Evolutionary conservation across 1,140 invertebrate species (phyloP).

Genomic region (Harpegnathos saltator): DNA sequence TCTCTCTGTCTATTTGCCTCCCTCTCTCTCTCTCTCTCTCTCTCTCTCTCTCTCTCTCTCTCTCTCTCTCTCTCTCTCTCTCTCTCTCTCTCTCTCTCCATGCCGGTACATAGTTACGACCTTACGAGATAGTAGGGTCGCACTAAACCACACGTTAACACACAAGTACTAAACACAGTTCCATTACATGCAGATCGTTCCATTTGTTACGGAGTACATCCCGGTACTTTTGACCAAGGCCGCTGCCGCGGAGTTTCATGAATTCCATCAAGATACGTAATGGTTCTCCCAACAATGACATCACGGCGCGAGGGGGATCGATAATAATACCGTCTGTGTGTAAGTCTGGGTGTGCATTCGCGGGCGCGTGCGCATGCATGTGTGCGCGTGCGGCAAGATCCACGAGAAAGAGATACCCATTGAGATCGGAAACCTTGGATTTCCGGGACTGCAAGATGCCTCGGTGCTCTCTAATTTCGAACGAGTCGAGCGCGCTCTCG

Average conservation of each 20-base stretch:
- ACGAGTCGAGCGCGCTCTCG: background rate
- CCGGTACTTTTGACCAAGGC: conserved; percentile 63
- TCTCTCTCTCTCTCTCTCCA: background rate
- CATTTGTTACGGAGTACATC: conserved; percentile 41
- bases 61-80: no score
- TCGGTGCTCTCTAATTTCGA: conserved; percentile 41
- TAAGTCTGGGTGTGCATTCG: no score
- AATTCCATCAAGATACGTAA: conserved; percentile 46
- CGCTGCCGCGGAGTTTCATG: conserved; percentile 53
- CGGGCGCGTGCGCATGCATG: no score
- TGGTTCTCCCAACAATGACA: conserved; percentile 14
- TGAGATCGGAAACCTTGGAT: no score
- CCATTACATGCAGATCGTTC: conserved; percentile 54
- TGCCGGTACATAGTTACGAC: background rate
- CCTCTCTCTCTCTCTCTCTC: background rate
- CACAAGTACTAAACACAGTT: conserved; percentile 55
- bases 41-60: no score
- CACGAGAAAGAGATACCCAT: no score
- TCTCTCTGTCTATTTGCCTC: no score
- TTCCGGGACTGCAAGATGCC: conserved; percentile 3
- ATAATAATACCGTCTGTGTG: background rate
- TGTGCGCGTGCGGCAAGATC: no score
- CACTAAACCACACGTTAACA: conserved; percentile 29
- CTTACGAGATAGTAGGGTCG: background rate
- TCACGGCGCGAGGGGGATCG: conserved; percentile 1